Percentiles rank a stretch among this genome's conserved stretches.
Conservation (phyloP, 2,113 vertebrate species). For the Irena cyanogastra region DNA sequence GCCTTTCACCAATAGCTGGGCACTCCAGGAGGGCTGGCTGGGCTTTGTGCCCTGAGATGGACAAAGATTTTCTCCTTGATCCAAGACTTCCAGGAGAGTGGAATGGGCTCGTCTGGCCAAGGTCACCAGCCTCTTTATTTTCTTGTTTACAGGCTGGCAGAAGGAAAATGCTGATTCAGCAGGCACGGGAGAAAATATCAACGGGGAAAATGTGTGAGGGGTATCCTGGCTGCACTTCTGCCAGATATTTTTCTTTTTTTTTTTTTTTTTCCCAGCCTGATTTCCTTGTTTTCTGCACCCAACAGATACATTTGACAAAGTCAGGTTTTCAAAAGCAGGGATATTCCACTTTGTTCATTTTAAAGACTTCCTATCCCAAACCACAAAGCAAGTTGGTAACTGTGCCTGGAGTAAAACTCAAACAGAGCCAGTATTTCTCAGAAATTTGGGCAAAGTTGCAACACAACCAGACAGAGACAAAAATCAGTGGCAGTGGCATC, state of each 20-base stretch:
- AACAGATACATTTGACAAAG: neutral
- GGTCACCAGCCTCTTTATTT: neutral
- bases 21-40: neutral
- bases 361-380: neutral
- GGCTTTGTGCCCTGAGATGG: neutral
- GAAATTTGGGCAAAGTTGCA: neutral
- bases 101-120: neutral
- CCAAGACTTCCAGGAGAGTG: neutral
- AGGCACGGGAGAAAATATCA: neutral
- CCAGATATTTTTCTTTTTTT: neutral
- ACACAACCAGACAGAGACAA: neutral
- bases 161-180: neutral
- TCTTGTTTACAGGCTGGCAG: neutral
- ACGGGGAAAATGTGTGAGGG: neutral
- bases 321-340: neutral
- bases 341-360: neutral
- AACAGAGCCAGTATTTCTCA: neutral
- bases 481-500: neutral
- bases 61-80: constrained; percentile 1
- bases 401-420: neutral
- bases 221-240: neutral
- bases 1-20: neutral
- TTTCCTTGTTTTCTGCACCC: neutral
- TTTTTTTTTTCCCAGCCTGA: neutral
- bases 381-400: neutral